These are phyloP conservation scores for Acromyrmex echinatior DNA, from an alignment of 1,140 invertebrate species.

Conservation along the genomic window DNA sequence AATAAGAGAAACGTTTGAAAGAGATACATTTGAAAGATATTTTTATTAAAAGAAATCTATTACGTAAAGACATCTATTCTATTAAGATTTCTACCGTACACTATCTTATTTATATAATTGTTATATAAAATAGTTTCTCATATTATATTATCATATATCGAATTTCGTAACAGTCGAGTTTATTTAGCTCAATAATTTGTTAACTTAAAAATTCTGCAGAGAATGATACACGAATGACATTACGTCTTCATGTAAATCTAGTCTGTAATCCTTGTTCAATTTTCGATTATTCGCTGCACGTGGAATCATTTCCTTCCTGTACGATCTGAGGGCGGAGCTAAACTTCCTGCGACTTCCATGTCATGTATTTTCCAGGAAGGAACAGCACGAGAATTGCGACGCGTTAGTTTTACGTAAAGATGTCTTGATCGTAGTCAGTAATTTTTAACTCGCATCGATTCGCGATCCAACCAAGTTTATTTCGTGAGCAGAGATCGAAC, in stretches of 20 bases:
- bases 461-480: not conserved
- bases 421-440: not conserved
- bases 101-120: not conserved
- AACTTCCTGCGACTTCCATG: constrained; percentile 35
- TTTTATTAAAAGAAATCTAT: not conserved
- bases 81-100: not conserved
- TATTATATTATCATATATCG: not conserved
- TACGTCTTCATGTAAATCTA: not conserved
- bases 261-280: constrained; percentile 1
- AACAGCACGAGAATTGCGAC: constrained; percentile 30
- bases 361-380: constrained; percentile 30
- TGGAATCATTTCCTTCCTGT: constrained; percentile 32
- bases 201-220: not conserved
- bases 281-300: constrained; percentile 43
- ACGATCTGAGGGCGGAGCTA: not conserved
- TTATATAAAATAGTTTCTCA: not conserved
- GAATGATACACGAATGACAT: not conserved
- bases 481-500: not conserved
- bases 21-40: not conserved
- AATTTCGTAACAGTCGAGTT: not conserved
- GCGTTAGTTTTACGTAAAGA: constrained; percentile 47
- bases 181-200: not conserved
- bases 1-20: too few relatives aligned
- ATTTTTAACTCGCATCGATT: constrained; percentile 17
- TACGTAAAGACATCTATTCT: not conserved